Evolutionary conservation across 2,888 invertebrate species (phyloP).

Genomic region (Pachymerium ferrugineum): DNA sequence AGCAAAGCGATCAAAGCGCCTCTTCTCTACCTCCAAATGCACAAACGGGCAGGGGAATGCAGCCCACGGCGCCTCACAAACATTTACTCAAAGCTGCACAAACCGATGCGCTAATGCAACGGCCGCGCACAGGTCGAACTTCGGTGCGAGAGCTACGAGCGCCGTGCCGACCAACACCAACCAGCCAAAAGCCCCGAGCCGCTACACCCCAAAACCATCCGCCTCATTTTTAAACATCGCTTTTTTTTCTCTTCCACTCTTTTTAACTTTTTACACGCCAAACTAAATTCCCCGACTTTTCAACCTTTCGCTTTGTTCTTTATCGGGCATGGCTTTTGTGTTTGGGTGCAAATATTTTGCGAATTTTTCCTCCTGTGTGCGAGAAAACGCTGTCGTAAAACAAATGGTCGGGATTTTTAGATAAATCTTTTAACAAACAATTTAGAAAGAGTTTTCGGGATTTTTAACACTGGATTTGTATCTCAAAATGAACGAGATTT

Average conservation of each 20-base stretch:
- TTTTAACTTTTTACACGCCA: background rate
- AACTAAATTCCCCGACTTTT: background rate
- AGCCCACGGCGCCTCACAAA: background rate
- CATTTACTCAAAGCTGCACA: background rate
- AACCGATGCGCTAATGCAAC: constrained; percentile 29
- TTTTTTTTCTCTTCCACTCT: background rate
- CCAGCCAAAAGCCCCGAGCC: background rate
- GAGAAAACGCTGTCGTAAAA: too few relatives aligned
- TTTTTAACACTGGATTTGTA: too few relatives aligned
- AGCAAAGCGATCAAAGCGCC: constrained; percentile 20
- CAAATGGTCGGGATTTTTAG: too few relatives aligned
- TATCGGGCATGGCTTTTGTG: background rate
- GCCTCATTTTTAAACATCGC: too few relatives aligned
- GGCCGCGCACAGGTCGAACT: constrained; percentile 5
- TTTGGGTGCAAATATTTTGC: background rate
- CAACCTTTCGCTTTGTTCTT: background rate
- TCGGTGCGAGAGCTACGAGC: constrained; percentile 9
- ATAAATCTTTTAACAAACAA: too few relatives aligned
- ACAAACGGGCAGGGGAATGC: constrained; percentile 28
- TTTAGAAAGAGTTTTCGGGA: too few relatives aligned
- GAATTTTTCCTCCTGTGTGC: too few relatives aligned
- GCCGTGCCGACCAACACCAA: background rate
- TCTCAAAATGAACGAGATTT: background rate
- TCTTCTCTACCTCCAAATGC: constrained; percentile 29
- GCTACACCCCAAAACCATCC: background rate